phyloP scores from a whole-genome alignment of 2,113 vertebrate genomes.

The Strix uralensis region DNA sequence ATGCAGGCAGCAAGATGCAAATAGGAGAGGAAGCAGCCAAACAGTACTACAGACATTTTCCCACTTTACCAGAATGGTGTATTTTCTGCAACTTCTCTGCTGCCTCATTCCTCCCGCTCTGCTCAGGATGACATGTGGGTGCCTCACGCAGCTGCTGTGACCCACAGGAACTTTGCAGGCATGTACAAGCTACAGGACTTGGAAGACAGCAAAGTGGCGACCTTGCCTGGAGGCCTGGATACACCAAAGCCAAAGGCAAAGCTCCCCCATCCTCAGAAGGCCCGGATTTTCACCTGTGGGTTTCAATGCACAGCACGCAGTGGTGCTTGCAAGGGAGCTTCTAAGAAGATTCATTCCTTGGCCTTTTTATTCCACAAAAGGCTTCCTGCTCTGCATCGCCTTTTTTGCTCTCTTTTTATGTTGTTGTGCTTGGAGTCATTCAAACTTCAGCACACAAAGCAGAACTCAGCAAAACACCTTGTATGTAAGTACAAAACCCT shows the following conservation, averaged over 20 bases:
- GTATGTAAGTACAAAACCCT: background rate
- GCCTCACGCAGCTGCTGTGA: background rate
- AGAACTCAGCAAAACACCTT: background rate
- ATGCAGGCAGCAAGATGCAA: background rate
- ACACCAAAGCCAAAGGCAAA: background rate
- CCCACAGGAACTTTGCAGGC: background rate
- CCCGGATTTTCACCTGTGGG: background rate
- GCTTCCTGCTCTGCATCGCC: background rate
- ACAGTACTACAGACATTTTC: background rate
- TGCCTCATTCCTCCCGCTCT: background rate
- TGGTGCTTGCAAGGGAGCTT: background rate
- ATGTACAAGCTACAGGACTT: background rate
- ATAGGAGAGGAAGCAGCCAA: background rate
- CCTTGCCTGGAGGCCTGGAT: background rate
- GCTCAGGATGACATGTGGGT: background rate
- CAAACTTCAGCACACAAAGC: background rate
- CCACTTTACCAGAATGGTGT: background rate
- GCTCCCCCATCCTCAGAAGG: background rate
- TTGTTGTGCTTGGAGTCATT: background rate
- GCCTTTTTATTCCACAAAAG: background rate
- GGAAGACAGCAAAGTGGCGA: background rate
- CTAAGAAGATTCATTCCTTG: background rate
- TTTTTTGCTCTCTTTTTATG: background rate
- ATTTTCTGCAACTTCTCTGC: background rate
- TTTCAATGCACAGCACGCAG: background rate